Conservation (phyloP, 2,113 vertebrate genomes). For the Varanus salvator region DNA sequence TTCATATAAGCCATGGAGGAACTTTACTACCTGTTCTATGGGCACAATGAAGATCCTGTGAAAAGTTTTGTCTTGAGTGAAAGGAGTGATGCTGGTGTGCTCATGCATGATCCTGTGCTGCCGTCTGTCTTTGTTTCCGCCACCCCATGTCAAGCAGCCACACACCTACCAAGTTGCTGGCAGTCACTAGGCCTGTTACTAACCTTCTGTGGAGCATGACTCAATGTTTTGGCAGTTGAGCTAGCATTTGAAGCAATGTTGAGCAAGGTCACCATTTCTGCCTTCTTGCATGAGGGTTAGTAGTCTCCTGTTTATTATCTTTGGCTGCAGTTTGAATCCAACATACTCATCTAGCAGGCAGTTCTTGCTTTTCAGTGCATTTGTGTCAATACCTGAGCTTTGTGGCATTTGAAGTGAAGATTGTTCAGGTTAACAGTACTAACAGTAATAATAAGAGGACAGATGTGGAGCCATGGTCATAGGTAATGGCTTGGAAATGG, state of each 20-base stretch:
- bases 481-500: no score
- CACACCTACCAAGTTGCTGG: not conserved
- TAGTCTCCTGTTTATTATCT: not conserved
- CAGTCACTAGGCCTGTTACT: not conserved
- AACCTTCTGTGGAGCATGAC: slow-evolving; percentile 11
- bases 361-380: not conserved
- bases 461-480: no score
- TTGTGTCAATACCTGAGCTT: not conserved
- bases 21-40: not conserved
- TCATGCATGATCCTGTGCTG: not conserved
- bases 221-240: slow-evolving; percentile 15
- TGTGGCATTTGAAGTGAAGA: not conserved
- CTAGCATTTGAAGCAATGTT: slow-evolving; percentile 4
- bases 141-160: not conserved
- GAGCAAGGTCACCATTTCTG: slow-evolving; percentile 27
- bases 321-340: not conserved
- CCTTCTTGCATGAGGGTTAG: not conserved
- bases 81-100: not conserved
- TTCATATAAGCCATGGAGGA: slow-evolving; percentile 44
- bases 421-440: not conserved
- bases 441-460: not conserved
- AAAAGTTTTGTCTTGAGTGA: slow-evolving; percentile 1
- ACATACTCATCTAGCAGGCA: not conserved
- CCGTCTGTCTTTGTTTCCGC: not conserved
- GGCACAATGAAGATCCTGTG: slow-evolving; percentile 37